Percentiles rank a stretch among this genome's conserved stretches.
Evolutionary conservation across 2,113 vertebrate species (phyloP).

Genomic region (Leptobrachium leishanense): DNA sequence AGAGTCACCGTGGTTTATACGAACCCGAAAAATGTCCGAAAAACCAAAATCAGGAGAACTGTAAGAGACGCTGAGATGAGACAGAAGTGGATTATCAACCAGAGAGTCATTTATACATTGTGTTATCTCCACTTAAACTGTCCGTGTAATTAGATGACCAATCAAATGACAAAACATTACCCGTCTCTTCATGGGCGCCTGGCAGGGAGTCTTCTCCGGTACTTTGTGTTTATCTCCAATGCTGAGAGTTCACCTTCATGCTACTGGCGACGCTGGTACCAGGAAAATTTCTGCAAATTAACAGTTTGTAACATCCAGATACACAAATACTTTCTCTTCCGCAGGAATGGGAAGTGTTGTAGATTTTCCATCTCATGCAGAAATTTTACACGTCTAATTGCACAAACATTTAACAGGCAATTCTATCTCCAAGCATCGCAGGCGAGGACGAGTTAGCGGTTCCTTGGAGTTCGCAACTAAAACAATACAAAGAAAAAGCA

Average conservation of each 20-base stretch:
- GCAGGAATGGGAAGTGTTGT: neutral
- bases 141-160: conserved; percentile 4
- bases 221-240: neutral
- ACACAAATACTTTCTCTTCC: neutral
- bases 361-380: neutral
- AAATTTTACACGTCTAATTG: neutral
- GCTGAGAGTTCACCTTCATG: neutral
- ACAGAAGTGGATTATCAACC: neutral
- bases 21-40: too few species aligned
- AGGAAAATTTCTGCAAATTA: neutral
- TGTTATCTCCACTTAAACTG: conserved; percentile 5
- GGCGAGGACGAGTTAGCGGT: too few species aligned
- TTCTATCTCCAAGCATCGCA: neutral
- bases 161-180: conserved; percentile 8
- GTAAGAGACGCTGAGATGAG: neutral
- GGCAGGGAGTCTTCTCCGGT: neutral
- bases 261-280: neutral
- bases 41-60: too few species aligned
- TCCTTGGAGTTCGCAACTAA: too few species aligned
- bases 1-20: too few species aligned
- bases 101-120: neutral
- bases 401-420: neutral
- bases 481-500: too few species aligned
- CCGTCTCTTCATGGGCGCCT: neutral
- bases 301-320: neutral